These are phyloP conservation scores for Caenorhabditis brenneri DNA, from an alignment of 1,140 invertebrate genomes.

Conservation along the genomic window DNA sequence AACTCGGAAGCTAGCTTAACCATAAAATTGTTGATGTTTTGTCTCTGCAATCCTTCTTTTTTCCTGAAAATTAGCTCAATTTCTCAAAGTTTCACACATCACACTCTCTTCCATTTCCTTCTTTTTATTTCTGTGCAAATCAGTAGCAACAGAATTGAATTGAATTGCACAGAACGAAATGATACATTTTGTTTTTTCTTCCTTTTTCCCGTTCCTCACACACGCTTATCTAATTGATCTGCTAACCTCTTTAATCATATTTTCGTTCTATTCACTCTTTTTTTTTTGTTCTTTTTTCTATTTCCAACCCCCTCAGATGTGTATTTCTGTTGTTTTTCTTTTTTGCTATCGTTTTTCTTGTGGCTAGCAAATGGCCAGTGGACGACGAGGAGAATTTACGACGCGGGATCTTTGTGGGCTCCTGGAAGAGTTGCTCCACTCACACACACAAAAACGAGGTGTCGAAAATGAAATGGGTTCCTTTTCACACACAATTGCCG, in stretches of 20 bases:
- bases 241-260: neutral
- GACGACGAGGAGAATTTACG: neutral
- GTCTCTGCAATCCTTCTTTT: neutral
- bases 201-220: neutral
- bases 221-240: slow-evolving; percentile 28
- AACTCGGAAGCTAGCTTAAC: neutral
- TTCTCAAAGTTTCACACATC: slow-evolving; percentile 16
- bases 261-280: neutral
- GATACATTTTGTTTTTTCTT: neutral
- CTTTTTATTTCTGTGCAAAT: neutral
- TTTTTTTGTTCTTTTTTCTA: neutral
- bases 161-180: neutral
- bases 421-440: neutral
- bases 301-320: neutral
- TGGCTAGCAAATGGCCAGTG: slow-evolving; percentile 10
- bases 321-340: neutral
- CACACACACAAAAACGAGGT: slow-evolving; percentile 15
- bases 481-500: slow-evolving; percentile 27
- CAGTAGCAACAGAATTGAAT: neutral
- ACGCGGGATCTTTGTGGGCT: slow-evolving; percentile 31
- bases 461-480: slow-evolving; percentile 38
- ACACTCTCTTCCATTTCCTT: neutral
- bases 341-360: neutral
- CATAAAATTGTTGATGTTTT: neutral
- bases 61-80: neutral